These are phyloP conservation scores for Tragelaphus buxtoni DNA, from an alignment of 2,113 vertebrate genomes.

Conservation along the genomic window DNA sequence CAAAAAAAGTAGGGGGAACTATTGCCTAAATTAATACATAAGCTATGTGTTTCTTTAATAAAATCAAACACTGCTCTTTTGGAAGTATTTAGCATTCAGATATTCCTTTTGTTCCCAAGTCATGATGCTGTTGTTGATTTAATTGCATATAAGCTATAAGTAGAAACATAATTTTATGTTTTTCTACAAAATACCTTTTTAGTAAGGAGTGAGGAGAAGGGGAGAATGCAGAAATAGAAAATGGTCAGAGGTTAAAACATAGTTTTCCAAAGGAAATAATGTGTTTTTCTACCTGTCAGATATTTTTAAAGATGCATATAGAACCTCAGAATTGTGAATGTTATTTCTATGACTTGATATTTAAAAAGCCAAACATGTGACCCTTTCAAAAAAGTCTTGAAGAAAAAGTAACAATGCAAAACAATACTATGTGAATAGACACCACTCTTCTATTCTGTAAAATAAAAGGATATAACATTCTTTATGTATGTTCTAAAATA, in stretches of 20 bases:
- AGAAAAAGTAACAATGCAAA: neutral
- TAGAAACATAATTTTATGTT: neutral
- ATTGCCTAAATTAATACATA: neutral
- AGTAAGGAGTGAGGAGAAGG: neutral
- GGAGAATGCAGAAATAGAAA: neutral
- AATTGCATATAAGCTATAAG: neutral
- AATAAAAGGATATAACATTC: neutral
- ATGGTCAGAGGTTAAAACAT: neutral
- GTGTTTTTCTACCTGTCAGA: neutral
- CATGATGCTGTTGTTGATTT: constrained; percentile 8
- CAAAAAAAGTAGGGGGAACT: neutral
- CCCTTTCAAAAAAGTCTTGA: neutral
- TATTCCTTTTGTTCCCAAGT: constrained; percentile 18
- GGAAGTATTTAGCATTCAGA: constrained; percentile 21
- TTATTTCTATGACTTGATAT: neutral
- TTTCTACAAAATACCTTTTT: constrained; percentile 19
- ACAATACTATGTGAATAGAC: neutral
- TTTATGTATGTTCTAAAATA: neutral
- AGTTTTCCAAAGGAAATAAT: neutral
- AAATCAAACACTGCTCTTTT: constrained; percentile 13
- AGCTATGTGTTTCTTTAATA: constrained; percentile 14
- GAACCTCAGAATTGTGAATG: neutral
- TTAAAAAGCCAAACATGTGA: neutral
- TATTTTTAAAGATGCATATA: neutral
- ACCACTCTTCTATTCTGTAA: neutral